These are phyloP conservation scores for Percina caprodes DNA, from an alignment of 2,113 vertebrate species.

Conservation along the genomic window DNA sequence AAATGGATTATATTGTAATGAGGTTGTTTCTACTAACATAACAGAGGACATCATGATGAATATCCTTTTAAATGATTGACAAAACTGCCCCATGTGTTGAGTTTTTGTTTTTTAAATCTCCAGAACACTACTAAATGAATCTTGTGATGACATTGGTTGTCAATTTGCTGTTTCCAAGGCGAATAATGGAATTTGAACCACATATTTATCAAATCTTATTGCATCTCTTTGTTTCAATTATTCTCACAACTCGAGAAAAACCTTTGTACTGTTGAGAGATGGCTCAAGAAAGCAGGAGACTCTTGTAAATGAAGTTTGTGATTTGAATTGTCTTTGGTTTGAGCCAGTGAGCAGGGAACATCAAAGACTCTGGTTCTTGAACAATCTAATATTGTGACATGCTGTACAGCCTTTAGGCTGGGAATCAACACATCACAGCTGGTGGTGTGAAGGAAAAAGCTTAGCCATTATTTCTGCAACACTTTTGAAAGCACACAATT, in stretches of 20 bases:
- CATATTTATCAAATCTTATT: neutral
- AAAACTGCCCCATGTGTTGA: neutral
- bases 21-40: neutral
- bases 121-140: neutral
- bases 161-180: neutral
- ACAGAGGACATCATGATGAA: neutral
- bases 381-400: constrained; percentile 22
- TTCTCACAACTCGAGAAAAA: neutral
- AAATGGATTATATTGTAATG: neutral
- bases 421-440: constrained; percentile 33
- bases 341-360: constrained; percentile 34
- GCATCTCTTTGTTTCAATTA: neutral
- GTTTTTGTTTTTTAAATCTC: too few species aligned
- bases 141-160: neutral
- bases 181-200: neutral
- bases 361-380: constrained; percentile 57
- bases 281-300: neutral
- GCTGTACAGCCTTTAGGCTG: constrained; percentile 10
- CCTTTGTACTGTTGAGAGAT: too few species aligned
- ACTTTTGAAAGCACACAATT: constrained; percentile 6
- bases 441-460: constrained; percentile 31
- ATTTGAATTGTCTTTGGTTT: constrained; percentile 34
- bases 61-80: neutral
- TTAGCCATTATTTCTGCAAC: constrained; percentile 9
- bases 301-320: neutral